Conservation (phyloP, 1,140 invertebrate genomes). For the Drosophila ananassae region DNA sequence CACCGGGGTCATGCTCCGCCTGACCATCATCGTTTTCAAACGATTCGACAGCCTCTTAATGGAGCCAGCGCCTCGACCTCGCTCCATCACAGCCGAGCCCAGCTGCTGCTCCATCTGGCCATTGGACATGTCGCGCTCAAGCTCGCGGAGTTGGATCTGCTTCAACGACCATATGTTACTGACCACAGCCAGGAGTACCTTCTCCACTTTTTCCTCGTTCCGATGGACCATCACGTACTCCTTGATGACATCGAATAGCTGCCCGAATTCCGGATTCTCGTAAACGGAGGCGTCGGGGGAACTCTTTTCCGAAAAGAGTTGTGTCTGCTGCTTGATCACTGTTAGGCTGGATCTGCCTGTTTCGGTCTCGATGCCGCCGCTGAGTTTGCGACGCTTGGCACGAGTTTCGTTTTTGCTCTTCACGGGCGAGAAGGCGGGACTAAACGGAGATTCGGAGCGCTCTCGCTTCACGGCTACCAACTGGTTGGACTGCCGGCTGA, state of each 20-base stretch:
- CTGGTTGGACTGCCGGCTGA: slow-evolving; percentile 16
- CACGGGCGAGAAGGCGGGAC: slow-evolving; percentile 72
- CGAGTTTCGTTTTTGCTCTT: slow-evolving; percentile 54
- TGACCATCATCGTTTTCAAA: slow-evolving; percentile 52
- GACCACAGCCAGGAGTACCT: slow-evolving; percentile 52
- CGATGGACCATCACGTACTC: slow-evolving; percentile 66
- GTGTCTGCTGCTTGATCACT: not conserved
- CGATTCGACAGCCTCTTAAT: slow-evolving; percentile 69
- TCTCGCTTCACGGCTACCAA: slow-evolving; percentile 54
- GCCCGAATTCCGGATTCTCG: slow-evolving; percentile 56
- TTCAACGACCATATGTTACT: slow-evolving; percentile 61
- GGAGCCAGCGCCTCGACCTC: slow-evolving; percentile 32
- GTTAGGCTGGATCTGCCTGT: slow-evolving; percentile 14
- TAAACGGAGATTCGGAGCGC: slow-evolving; percentile 66
- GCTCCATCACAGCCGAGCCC: slow-evolving; percentile 17
- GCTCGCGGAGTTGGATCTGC: slow-evolving; percentile 55
- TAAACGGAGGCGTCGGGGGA: slow-evolving; percentile 11
- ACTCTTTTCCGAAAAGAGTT: slow-evolving; percentile 4
- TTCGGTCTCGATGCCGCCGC: slow-evolving; percentile 37
- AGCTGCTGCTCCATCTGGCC: slow-evolving; percentile 33
- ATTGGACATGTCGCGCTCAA: slow-evolving; percentile 48
- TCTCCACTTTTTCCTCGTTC: slow-evolving; percentile 59
- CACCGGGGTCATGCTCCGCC: slow-evolving; percentile 53
- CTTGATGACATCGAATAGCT: slow-evolving; percentile 53
- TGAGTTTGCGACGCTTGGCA: slow-evolving; percentile 60